Evolutionary conservation across 2,113 vertebrate genomes (phyloP), one percentile per base, ranked within the genome.

Genomic region (Tachycineta bicolor): DNA sequence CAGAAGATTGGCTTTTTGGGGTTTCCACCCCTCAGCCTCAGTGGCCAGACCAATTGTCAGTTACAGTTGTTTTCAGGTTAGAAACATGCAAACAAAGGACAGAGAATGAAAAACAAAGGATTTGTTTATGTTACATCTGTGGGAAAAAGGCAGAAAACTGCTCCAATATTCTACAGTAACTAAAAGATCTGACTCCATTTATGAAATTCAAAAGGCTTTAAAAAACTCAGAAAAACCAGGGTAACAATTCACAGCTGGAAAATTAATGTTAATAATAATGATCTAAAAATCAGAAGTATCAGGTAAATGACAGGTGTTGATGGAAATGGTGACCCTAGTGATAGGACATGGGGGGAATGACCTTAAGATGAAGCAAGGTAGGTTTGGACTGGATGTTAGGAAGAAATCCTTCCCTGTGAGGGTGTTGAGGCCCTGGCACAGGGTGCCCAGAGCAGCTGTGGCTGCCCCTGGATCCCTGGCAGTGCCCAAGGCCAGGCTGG

Each of bases 341-440:
- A 18, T 5, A n/a, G 39, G 46, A 60, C 28, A 14, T 5, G 7
- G 23, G 39, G 37, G 28, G 22, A 39, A n/a, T 34, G 52, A 4
- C 7, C 6, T 50, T 23, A 25, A 76, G 44, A 3, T 25, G 52
- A 20, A 58, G 52, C 6, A 59, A 50, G 15, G 25, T 13, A 4
- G 60, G 25, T 21, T 49, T 67, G 50, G 31, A 59, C 5, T 14
- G 25, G 24, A 24, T 76, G 6, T 43, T 14, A 25, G 62, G 43
- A 24, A 67, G 11, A 14, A 58, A 21, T 29, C 3, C 2, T 31
- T 9, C 16, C 10, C 24, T 58, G 15, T 0, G 12, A 47, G 41
- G 10, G 28, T 0, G 0, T n/a, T n/a, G 12, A 7, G 9, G 15
- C 20, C n/a, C 60, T 65, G 82, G 70, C 60, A 20, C 69, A 56